Percentiles rank a stretch among this genome's conserved stretches.
phyloP scores from a whole-genome alignment of 2,888 invertebrate species.

The Pogonocherus hispidulus region DNA sequence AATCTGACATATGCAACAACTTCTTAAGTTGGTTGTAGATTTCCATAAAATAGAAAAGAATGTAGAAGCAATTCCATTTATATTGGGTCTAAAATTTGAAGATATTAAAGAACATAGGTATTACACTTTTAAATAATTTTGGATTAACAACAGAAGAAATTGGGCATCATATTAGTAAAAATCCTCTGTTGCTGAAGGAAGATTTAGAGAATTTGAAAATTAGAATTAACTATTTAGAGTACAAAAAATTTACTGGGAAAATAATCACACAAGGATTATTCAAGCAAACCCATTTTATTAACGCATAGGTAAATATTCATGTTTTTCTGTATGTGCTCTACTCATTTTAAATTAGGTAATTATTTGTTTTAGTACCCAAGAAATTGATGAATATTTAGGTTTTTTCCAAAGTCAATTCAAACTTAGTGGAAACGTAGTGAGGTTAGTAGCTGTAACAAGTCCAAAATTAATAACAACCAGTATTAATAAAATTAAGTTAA shows the following conservation, averaged over 20 bases:
- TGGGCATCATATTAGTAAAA: slow-evolving; percentile 82
- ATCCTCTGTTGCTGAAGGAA: slow-evolving; percentile 85
- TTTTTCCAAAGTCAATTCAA: slow-evolving; percentile 85
- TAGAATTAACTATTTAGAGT: slow-evolving; percentile 86
- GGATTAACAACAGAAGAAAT: slow-evolving; percentile 77
- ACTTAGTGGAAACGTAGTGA: slow-evolving; percentile 81
- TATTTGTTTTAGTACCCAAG: slow-evolving; percentile 73
- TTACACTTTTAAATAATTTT: slow-evolving; percentile 81
- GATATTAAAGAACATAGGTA: slow-evolving; percentile 79
- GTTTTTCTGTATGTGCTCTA: slow-evolving; percentile 7
- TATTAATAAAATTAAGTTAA: slow-evolving; percentile 74
- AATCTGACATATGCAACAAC: slow-evolving; percentile 82
- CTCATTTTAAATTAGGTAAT: too few species aligned
- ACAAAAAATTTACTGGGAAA: slow-evolving; percentile 79
- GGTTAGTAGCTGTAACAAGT: slow-evolving; percentile 75
- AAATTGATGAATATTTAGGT: slow-evolving; percentile 87
- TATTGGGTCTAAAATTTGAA: slow-evolving; percentile 84
- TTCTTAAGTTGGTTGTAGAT: slow-evolving; percentile 86
- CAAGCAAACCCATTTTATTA: too few species aligned
- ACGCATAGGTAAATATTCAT: slow-evolving; percentile 73
- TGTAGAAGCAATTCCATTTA: slow-evolving; percentile 73
- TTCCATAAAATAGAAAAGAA: slow-evolving; percentile 82
- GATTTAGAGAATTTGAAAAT: slow-evolving; percentile 80
- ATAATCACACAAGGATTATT: slow-evolving; percentile 79
- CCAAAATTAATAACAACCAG: slow-evolving; percentile 82